A percentile compares a stretch with the other conserved stretches of the same genome.
Evolutionary conservation across 2,113 vertebrate genomes (phyloP).

Genomic region (Vimba vimba): DNA sequence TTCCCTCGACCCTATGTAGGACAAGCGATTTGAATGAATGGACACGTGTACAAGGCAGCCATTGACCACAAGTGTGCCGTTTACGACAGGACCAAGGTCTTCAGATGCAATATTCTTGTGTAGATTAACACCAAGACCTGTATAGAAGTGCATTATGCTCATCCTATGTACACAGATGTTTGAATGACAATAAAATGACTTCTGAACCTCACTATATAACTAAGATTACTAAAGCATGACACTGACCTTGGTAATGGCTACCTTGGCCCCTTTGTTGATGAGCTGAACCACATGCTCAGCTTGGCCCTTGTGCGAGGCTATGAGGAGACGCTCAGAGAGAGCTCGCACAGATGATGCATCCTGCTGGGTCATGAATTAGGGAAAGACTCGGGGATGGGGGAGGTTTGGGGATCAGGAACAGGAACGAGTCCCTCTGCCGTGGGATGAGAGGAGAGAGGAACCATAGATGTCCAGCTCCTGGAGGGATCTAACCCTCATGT

Average conservation of each 20-base stretch:
- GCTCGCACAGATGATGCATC: slow-evolving; percentile 87
- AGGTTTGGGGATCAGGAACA: slow-evolving; percentile 49
- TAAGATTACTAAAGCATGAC: background rate
- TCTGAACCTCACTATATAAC: no score
- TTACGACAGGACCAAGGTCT: no score
- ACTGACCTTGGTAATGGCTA: slow-evolving; percentile 97
- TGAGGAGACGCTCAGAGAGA: slow-evolving; percentile 96
- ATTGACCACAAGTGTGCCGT: no score
- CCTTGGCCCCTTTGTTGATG: slow-evolving; percentile 98
- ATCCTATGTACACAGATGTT: no score
- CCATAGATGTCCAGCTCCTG: slow-evolving; percentile 20
- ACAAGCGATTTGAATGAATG: no score
- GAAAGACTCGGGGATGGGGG: slow-evolving; percentile 61
- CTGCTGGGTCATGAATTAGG: slow-evolving; percentile 98
- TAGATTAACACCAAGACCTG: no score
- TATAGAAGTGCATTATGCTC: no score
- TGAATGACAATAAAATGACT: no score
- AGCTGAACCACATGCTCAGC: slow-evolving; percentile 98
- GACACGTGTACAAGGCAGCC: no score
- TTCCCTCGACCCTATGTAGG: no score
- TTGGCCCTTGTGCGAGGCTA: slow-evolving; percentile 97
- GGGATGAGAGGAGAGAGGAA: slow-evolving; percentile 52
- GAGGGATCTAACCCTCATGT: slow-evolving; percentile 63
- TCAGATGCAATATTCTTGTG: no score
- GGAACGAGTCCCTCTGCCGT: background rate